Percentiles rank a stretch among this genome's conserved stretches.
phyloP scores from a whole-genome alignment of 2,113 vertebrate species.

The Percopsis transmontana region DNA sequence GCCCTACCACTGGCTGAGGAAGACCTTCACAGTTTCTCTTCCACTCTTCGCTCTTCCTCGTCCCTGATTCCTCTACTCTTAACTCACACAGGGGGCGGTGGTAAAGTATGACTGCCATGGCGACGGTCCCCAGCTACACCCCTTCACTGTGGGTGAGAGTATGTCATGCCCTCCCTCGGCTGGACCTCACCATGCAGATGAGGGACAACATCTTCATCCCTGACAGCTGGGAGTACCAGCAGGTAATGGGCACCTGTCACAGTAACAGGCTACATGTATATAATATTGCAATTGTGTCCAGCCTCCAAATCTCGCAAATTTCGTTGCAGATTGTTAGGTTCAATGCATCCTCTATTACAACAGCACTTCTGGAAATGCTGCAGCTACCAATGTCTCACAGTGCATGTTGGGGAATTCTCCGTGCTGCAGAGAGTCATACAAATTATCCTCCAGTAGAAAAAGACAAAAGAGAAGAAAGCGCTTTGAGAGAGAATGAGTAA shows the following conservation, averaged over 20 bases:
- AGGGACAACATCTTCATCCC: constrained; percentile 79
- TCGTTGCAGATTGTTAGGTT: constrained; percentile 26
- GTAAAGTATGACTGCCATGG: constrained; percentile 74
- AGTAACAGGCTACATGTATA: neutral
- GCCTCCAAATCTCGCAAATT: constrained; percentile 3
- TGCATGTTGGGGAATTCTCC: constrained; percentile 59
- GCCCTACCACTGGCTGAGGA: constrained; percentile 7
- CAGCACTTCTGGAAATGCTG: too few relatives aligned
- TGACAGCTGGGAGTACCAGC: constrained; percentile 84
- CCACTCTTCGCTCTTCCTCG: neutral
- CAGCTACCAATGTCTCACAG: constrained; percentile 26
- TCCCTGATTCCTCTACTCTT: constrained; percentile 38
- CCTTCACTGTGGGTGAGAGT: constrained; percentile 80
- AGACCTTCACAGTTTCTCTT: constrained; percentile 21
- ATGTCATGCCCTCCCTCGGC: constrained; percentile 80
- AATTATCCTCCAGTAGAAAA: constrained; percentile 68
- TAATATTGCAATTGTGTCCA: constrained; percentile 1
- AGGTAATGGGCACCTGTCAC: constrained; percentile 68
- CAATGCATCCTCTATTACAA: too few relatives aligned
- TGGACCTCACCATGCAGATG: constrained; percentile 81
- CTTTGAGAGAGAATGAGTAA: constrained; percentile 59
- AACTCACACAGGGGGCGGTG: constrained; percentile 51
- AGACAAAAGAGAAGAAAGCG: constrained; percentile 67
- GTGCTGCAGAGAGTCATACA: constrained; percentile 32
- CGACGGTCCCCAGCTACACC: constrained; percentile 77